Conservation (phyloP, 2,113 vertebrate species). For the Ctenodactylus gundi region DNA sequence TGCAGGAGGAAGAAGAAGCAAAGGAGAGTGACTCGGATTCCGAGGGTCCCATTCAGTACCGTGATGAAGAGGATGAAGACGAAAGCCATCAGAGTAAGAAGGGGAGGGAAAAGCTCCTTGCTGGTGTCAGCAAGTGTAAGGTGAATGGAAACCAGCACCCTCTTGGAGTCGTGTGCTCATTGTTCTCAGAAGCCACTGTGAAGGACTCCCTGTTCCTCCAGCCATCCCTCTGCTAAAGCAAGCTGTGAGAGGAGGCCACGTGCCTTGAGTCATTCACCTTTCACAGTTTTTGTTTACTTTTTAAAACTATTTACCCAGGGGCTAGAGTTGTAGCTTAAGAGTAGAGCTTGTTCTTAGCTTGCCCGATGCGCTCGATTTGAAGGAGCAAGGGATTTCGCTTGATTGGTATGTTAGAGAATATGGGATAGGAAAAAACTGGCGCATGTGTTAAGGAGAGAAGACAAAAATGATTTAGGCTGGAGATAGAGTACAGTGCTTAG, state of each 20-base stretch:
- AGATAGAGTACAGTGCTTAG: too few relatives aligned
- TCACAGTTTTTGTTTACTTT: neutral
- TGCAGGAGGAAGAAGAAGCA: constrained; percentile 89
- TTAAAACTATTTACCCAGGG: neutral
- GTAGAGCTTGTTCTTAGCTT: neutral
- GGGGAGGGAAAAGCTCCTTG: neutral
- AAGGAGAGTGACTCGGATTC: constrained; percentile 94
- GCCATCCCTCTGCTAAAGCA: neutral
- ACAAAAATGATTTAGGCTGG: neutral
- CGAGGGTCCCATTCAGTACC: constrained; percentile 93
- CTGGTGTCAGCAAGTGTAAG: neutral
- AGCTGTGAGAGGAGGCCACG: neutral
- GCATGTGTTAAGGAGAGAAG: neutral
- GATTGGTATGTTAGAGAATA: neutral
- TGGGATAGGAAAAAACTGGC: neutral
- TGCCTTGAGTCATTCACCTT: neutral
- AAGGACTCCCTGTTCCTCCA: neutral
- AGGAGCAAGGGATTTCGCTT: too few relatives aligned
- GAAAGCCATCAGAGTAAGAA: constrained; percentile 88
- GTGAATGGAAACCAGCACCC: neutral
- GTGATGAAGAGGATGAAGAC: constrained; percentile 95
- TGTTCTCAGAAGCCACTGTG: neutral
- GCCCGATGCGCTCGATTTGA: neutral
- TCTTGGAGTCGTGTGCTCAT: neutral
- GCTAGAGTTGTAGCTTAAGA: neutral